A percentile compares a stretch with the other conserved stretches of the same genome.
phyloP scores from a whole-genome alignment of 2,113 vertebrate species.

The Eudyptes chrysolophus region DNA sequence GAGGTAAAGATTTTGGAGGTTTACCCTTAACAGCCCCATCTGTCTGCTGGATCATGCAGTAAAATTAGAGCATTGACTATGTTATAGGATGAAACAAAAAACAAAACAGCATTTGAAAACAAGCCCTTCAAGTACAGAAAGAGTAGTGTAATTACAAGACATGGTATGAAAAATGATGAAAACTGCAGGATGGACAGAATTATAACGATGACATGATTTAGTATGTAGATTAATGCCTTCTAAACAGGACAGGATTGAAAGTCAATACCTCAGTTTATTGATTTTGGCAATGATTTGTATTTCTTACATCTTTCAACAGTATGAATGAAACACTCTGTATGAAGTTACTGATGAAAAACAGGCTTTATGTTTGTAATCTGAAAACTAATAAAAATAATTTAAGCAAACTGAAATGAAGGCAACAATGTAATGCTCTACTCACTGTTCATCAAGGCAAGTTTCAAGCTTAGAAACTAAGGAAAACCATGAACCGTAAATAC shows the following conservation, averaged over 20 bases:
- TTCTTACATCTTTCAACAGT: constrained; percentile 45
- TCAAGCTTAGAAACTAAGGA: neutral
- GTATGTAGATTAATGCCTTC: constrained; percentile 43
- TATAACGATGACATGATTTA: constrained; percentile 40
- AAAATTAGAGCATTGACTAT: neutral
- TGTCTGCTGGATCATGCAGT: neutral
- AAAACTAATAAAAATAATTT: constrained; percentile 32
- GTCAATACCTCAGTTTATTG: constrained; percentile 57
- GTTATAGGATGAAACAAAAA: neutral
- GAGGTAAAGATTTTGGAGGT: neutral
- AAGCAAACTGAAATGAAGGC: constrained; percentile 27
- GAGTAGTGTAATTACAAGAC: neutral
- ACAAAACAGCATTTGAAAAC: constrained; percentile 7
- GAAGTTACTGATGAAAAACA: constrained; percentile 48
- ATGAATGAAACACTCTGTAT: constrained; percentile 15
- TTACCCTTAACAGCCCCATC: neutral
- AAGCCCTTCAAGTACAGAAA: constrained; percentile 9
- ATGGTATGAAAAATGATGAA: constrained; percentile 24
- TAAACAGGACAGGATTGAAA: constrained; percentile 51
- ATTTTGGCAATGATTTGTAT: constrained; percentile 40
- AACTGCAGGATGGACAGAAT: constrained; percentile 49
- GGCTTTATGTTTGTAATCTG: constrained; percentile 40
- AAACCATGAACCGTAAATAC: neutral
- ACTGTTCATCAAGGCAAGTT: neutral
- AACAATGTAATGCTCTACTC: neutral